Conservation (phyloP, 1,140 invertebrate species). For the Wiebesia pumilae region DNA sequence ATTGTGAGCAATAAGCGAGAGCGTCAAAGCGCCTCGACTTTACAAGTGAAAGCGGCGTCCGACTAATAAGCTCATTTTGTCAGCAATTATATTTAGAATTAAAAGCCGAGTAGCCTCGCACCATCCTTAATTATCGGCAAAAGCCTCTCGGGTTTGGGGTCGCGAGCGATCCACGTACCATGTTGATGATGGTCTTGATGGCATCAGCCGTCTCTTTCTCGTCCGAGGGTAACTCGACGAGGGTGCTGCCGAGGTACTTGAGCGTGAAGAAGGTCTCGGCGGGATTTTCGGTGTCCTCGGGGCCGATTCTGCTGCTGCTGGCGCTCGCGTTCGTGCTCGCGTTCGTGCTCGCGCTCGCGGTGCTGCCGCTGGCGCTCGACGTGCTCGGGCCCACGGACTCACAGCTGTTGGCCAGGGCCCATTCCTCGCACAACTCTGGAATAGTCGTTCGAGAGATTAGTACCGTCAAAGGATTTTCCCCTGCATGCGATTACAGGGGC, state of each 20-base stretch:
- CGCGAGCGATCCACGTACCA: constrained; percentile 67
- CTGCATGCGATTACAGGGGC: neutral
- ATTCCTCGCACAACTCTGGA: constrained; percentile 87
- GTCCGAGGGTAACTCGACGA: constrained; percentile 80
- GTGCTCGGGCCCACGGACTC: constrained; percentile 79
- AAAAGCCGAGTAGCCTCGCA: neutral
- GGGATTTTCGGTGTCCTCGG: constrained; percentile 76
- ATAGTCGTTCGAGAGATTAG: constrained; percentile 39
- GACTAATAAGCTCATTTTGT: neutral
- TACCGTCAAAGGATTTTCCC: too few species aligned
- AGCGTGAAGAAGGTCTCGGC: constrained; percentile 79
- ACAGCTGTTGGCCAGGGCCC: constrained; percentile 79
- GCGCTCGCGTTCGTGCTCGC: constrained; percentile 55
- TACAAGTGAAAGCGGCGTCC: neutral
- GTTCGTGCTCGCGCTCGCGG: neutral
- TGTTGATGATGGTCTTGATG: constrained; percentile 82
- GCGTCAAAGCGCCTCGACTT: too few species aligned
- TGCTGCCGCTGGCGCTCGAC: constrained; percentile 57
- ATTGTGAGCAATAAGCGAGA: neutral
- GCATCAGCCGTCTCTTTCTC: constrained; percentile 81
- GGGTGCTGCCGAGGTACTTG: constrained; percentile 84
- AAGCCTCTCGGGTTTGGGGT: neutral
- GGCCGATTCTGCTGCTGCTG: constrained; percentile 69
- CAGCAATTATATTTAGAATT: neutral
- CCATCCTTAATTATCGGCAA: neutral